Base-by-base conservation (phyloP, 2,797 vertebrate species). In the Xenopus petersii region DNA sequence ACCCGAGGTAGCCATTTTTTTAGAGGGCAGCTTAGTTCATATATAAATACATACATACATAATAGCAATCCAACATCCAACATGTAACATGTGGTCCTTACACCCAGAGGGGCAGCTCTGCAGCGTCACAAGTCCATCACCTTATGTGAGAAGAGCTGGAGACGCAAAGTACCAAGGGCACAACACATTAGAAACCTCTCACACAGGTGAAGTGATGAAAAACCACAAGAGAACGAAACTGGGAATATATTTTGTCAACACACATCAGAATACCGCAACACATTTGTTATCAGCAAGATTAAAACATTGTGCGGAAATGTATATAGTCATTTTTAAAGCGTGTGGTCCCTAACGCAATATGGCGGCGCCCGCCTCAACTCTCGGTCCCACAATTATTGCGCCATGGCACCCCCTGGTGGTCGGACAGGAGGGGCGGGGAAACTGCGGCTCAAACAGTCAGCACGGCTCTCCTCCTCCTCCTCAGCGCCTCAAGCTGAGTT, bases 361-460 rank as follows among this genome's bases (percentile, higher is more conserved):
- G 69, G 49, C 73, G 47, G 2, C 64, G 3, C 10, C 21, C 17
- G 60, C 21, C 5, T 61, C 68, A 47, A 2, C 73, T 36, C 42
- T 56, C 71, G 68, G 10, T 33, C 11, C 8, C 10, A 2, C 48
- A 8, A 26, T 42, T 16, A 1, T 5, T 8, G 10, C 64, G 51
- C 70, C 71, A 30, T 68, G 65, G 82, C 84, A 83, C 86, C 87
- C 79, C 84, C 88, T 84, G 55, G 81, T 56, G 80, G 83, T 2
- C 55, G 80, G 63, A 78, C 77, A 80, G 83, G 80, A 82, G 82
- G 72, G 84, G 81, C 79, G 79, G 75, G 61, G 70, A 64, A 64
- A 74, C 71, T 79, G 76, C 71, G 71, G 71, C 69, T 68, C 76
- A 36, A 61, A 64, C 51, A 62, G 80, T 75, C 76, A 60, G 75